These are phyloP conservation scores for Pararge aegeria DNA, from an alignment of 1,140 invertebrate species.

Conservation along the genomic window DNA sequence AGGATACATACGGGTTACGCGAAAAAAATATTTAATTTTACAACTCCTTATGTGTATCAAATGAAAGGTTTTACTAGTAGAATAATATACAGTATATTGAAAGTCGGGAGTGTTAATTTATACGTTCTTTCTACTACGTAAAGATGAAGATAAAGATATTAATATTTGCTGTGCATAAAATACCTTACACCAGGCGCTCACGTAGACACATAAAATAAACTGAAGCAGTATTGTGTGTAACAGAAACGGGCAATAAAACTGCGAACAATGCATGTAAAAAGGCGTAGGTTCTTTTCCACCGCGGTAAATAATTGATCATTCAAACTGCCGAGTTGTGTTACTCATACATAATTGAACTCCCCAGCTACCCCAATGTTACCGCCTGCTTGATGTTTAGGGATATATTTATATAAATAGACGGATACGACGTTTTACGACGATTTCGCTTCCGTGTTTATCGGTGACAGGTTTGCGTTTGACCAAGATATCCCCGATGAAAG, in stretches of 20 bases:
- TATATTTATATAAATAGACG: slow-evolving; percentile 1
- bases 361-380: slow-evolving; percentile 62
- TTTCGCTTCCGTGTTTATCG: slow-evolving; percentile 24
- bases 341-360: slow-evolving; percentile 74
- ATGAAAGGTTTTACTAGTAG: too few relatives aligned
- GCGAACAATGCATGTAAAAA: slow-evolving; percentile 71
- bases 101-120: too few relatives aligned
- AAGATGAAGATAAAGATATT: too few relatives aligned
- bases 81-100: too few relatives aligned
- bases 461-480: background rate
- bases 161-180: background rate
- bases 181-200: slow-evolving; percentile 11
- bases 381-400: slow-evolving; percentile 43
- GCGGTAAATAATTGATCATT: slow-evolving; percentile 72
- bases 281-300: slow-evolving; percentile 50
- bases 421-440: background rate
- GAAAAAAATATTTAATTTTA: too few relatives aligned
- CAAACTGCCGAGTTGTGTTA: slow-evolving; percentile 78
- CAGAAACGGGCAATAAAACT: slow-evolving; percentile 59
- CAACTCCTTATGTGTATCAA: too few relatives aligned
- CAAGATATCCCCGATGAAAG: too few relatives aligned
- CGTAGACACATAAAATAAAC: slow-evolving; percentile 54
- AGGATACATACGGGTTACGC: too few relatives aligned
- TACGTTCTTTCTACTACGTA: too few relatives aligned
- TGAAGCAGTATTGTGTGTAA: slow-evolving; percentile 52